Evolutionary conservation across 1,140 invertebrate species (phyloP).

Genomic region (Cyclina sinensis): DNA sequence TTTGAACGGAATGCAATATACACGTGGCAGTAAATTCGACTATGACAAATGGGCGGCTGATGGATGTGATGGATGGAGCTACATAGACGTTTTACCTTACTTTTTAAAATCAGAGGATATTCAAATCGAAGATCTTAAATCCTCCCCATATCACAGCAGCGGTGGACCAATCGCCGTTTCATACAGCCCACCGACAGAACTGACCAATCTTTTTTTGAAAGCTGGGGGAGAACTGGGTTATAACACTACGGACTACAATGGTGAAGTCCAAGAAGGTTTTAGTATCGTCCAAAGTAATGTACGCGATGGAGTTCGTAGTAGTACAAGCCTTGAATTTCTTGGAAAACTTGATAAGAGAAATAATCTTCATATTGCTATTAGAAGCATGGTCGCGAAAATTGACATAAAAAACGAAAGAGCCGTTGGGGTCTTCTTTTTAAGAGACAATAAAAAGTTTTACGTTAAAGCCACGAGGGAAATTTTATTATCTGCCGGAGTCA

Average conservation of each 20-base stretch:
- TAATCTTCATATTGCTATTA: constrained; percentile 32
- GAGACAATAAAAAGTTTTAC: constrained; percentile 8
- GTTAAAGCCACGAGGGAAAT: constrained; percentile 45
- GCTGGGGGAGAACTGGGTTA: constrained; percentile 71
- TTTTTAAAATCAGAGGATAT: constrained; percentile 89
- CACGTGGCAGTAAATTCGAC: constrained; percentile 95
- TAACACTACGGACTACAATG: constrained; percentile 84
- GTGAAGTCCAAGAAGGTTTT: constrained; percentile 47
- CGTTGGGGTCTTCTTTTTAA: constrained; percentile 37
- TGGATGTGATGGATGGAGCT: constrained; percentile 88
- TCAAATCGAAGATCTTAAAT: neutral
- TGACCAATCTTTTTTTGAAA: constrained; percentile 7
- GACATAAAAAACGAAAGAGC: constrained; percentile 25
- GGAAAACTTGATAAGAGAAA: neutral
- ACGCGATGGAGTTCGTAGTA: constrained; percentile 28
- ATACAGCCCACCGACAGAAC: neutral
- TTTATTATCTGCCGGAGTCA: constrained; percentile 90
- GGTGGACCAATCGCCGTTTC: constrained; percentile 32
- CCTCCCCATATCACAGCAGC: constrained; percentile 42
- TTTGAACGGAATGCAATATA: constrained; percentile 89
- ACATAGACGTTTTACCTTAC: constrained; percentile 59
- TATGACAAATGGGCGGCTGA: constrained; percentile 91
- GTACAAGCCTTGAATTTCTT: constrained; percentile 14
- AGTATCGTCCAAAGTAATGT: constrained; percentile 33
- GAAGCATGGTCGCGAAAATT: constrained; percentile 26